phyloP scores from a whole-genome alignment of 2,113 vertebrate genomes.

The Lampris megalopsis region DNA sequence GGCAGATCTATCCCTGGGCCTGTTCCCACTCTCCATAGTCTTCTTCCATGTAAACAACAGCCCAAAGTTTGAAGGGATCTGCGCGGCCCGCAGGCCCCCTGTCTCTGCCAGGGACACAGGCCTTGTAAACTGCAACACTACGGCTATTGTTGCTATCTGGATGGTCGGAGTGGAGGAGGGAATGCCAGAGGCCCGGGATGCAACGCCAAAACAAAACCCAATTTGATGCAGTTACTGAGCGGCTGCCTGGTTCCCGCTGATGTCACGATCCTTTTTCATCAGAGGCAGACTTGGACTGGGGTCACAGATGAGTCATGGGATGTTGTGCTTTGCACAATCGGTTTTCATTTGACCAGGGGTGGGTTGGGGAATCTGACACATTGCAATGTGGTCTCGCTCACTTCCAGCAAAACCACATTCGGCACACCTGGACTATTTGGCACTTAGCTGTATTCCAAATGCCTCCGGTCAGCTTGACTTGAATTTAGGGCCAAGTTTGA shows the following conservation, averaged over 20 bases:
- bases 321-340: background rate
- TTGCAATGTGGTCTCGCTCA: background rate
- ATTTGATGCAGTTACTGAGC: slow-evolving; percentile 50
- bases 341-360: background rate
- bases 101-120: slow-evolving; percentile 11
- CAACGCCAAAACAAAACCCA: slow-evolving; percentile 49
- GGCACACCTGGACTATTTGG: too few relatives aligned
- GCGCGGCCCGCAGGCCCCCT: slow-evolving; percentile 15
- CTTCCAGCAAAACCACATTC: background rate
- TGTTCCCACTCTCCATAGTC: slow-evolving; percentile 50
- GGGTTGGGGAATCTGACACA: background rate
- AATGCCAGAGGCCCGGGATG: slow-evolving; percentile 50
- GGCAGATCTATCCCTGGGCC: slow-evolving; percentile 19
- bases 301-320: background rate
- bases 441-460: too few relatives aligned
- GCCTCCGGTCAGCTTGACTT: too few relatives aligned
- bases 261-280: slow-evolving; percentile 4
- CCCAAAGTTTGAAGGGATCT: slow-evolving; percentile 57
- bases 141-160: slow-evolving; percentile 62
- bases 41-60: slow-evolving; percentile 65
- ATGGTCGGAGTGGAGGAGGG: slow-evolving; percentile 49
- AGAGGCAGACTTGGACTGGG: background rate
- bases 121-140: slow-evolving; percentile 56
- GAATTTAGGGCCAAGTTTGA: too few relatives aligned
- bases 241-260: slow-evolving; percentile 23